Conservation (phyloP, 2,113 vertebrate species). For the Andinoacara biseriatus region DNA sequence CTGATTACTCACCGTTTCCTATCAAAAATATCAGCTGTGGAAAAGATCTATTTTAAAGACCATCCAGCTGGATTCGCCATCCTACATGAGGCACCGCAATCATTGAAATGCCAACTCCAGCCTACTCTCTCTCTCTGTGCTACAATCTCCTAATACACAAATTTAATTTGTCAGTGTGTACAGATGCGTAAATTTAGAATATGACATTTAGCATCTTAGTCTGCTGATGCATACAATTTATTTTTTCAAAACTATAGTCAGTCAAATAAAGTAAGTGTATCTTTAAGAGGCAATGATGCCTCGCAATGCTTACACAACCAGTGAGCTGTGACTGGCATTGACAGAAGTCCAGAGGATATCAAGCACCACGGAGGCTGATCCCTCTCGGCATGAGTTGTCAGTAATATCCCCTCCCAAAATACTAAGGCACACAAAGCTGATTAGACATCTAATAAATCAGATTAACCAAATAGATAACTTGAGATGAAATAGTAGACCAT, state of each 20-base stretch:
- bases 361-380: constrained; percentile 31
- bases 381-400: constrained; percentile 26
- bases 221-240: neutral
- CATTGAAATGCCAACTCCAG: neutral
- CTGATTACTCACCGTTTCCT: neutral
- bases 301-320: neutral
- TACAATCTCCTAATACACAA: neutral
- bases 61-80: neutral
- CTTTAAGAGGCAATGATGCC: constrained; percentile 4
- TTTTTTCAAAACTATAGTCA: neutral
- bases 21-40: neutral
- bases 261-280: neutral
- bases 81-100: neutral
- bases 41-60: neutral
- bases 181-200: neutral
- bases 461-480: constrained; percentile 45
- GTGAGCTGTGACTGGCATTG: constrained; percentile 28
- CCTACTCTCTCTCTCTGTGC: neutral
- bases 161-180: neutral
- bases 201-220: neutral
- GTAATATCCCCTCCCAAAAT: constrained; percentile 42
- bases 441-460: constrained; percentile 58
- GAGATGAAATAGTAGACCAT: constrained; percentile 41
- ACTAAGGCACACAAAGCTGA: constrained; percentile 45
- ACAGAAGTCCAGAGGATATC: constrained; percentile 38